phyloP scores from a whole-genome alignment of 2,113 vertebrate species.

The Camarhynchus parvulus region DNA sequence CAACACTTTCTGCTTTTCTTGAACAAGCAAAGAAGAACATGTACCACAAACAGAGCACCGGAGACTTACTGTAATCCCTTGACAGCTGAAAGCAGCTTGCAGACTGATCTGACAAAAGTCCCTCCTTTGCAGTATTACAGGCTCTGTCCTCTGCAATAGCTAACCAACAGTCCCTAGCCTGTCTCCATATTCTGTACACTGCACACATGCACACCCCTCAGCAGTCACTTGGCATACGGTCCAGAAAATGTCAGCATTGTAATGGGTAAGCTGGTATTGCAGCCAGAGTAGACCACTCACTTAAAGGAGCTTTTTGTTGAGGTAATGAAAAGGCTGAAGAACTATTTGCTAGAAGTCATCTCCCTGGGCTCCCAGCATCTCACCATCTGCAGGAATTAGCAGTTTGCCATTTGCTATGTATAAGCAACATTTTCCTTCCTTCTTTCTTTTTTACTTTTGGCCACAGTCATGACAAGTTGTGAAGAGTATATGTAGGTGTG shows the following conservation, averaged over 20 bases:
- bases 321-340: constrained; percentile 51
- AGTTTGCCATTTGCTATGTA: constrained; percentile 30
- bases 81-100: constrained; percentile 31
- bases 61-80: neutral
- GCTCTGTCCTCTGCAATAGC: neutral
- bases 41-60: neutral
- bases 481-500: neutral
- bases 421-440: constrained; percentile 9
- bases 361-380: constrained; percentile 48
- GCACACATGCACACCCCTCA: neutral
- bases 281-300: constrained; percentile 41
- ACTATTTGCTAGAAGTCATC: constrained; percentile 32
- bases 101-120: constrained; percentile 18
- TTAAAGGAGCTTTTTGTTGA: constrained; percentile 61
- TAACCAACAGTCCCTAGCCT: neutral
- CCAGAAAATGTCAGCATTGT: constrained; percentile 65
- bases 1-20: neutral
- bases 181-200: neutral
- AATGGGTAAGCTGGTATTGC: constrained; percentile 47
- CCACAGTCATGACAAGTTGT: neutral
- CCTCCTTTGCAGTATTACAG: neutral
- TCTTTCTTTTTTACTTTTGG: neutral
- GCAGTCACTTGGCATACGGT: constrained; percentile 18
- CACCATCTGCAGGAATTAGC: constrained; percentile 36
- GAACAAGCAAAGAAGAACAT: neutral